Conservation (phyloP, 2,888 invertebrate species). For the Paralinhomoeus sp. region DNA sequence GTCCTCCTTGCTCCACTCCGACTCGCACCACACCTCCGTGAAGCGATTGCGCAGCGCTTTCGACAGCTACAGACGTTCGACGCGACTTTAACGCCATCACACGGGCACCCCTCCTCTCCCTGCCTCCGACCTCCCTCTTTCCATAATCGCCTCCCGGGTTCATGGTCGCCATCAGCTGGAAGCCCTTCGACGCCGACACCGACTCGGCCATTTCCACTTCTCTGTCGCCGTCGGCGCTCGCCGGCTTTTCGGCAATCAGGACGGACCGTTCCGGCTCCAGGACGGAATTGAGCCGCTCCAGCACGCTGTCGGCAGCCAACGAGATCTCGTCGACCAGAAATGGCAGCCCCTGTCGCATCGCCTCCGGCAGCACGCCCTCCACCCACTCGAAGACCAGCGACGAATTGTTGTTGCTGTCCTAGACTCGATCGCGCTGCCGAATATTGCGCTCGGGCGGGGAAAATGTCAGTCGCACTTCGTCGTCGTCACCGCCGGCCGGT, state of each 20-base stretch:
- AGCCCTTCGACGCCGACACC: slow-evolving; percentile 40
- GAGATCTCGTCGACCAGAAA: slow-evolving; percentile 97
- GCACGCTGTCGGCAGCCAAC: slow-evolving; percentile 52
- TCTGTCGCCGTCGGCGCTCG: background rate
- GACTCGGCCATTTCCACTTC: slow-evolving; percentile 12
- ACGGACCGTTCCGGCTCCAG: slow-evolving; percentile 72
- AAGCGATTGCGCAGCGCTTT: slow-evolving; percentile 88
- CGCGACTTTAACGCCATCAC: background rate
- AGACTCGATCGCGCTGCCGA: no score
- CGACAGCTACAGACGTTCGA: slow-evolving; percentile 40
- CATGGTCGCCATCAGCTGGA: slow-evolving; percentile 90
- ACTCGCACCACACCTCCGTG: slow-evolving; percentile 83
- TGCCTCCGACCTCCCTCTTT: slow-evolving; percentile 53
- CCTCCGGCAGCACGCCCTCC: slow-evolving; percentile 73
- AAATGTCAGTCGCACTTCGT: no score
- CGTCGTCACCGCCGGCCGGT: slow-evolving; percentile 38
- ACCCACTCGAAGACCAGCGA: slow-evolving; percentile 98
- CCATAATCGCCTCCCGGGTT: slow-evolving; percentile 99
- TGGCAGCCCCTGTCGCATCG: slow-evolving; percentile 64
- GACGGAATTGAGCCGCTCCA: slow-evolving; percentile 85
- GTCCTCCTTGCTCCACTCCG: slow-evolving; percentile 41
- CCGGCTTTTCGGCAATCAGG: slow-evolving; percentile 48
- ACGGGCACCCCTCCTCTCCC: background rate
- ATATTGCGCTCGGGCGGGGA: no score
- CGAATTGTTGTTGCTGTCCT: no score